These are phyloP conservation scores for Diabrotica undecimpunctata DNA, from an alignment of 1,140 invertebrate species.

Conservation along the genomic window DNA sequence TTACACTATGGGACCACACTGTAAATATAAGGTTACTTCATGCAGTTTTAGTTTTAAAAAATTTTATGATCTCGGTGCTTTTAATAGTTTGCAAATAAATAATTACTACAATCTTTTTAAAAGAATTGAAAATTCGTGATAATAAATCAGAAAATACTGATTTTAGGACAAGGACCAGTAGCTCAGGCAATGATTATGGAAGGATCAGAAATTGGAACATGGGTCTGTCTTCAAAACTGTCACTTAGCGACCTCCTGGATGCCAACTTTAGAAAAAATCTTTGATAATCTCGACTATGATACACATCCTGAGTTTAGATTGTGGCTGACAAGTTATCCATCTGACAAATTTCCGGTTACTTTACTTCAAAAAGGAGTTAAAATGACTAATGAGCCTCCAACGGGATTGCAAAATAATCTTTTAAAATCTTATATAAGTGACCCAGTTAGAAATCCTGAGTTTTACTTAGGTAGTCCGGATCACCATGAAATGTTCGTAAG, in stretches of 20 bases:
- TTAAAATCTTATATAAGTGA: conserved; percentile 79
- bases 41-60: too few species aligned
- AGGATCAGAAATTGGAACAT: conserved; percentile 71
- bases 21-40: too few species aligned
- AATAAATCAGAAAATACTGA: neutral
- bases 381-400: conserved; percentile 93
- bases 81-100: too few species aligned
- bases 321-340: conserved; percentile 92
- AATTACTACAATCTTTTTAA: too few species aligned
- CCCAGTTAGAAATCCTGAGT: conserved; percentile 68
- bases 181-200: conserved; percentile 75
- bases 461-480: conserved; percentile 62
- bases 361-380: conserved; percentile 87
- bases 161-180: conserved; percentile 69
- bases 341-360: conserved; percentile 79
- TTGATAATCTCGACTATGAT: conserved; percentile 71
- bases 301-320: conserved; percentile 71
- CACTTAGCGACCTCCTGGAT: conserved; percentile 92
- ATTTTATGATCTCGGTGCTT: too few species aligned
- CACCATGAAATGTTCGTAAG: conserved; percentile 74
- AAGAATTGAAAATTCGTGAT: neutral
- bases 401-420: conserved; percentile 82
- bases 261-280: conserved; percentile 72
- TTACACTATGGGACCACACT: too few species aligned
- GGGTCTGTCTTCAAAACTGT: conserved; percentile 94